A percentile compares a stretch with the other conserved stretches of the same genome.
These are phyloP conservation scores for Trichogramma pretiosum DNA, from an alignment of 1,140 invertebrate species.

Conservation along the genomic window DNA sequence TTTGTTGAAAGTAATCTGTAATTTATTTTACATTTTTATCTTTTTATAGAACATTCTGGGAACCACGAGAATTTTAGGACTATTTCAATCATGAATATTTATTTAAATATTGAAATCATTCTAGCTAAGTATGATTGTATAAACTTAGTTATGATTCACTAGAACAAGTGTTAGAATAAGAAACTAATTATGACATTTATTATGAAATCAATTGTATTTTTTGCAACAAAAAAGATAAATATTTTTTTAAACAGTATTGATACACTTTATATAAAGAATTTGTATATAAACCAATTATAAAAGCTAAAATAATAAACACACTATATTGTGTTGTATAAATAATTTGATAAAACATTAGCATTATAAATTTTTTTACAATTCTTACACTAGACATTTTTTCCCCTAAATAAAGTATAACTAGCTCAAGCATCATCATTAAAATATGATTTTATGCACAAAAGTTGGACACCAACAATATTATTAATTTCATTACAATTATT, in stretches of 20 bases:
- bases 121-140: too few species aligned
- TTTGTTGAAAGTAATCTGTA: too few species aligned
- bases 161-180: too few species aligned
- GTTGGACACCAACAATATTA: too few species aligned
- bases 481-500: too few species aligned
- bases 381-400: slow-evolving; percentile 6
- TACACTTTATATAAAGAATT: slow-evolving; percentile 9
- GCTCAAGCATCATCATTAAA: neutral
- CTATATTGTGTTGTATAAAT: slow-evolving; percentile 8
- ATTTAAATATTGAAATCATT: too few species aligned
- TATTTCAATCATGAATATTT: too few species aligned
- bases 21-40: neutral
- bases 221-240: neutral
- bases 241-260: slow-evolving; percentile 3
- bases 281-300: slow-evolving; percentile 10
- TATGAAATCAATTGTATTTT: slow-evolving; percentile 5
- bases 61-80: too few species aligned
- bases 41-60: too few species aligned
- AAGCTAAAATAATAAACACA: slow-evolving; percentile 11
- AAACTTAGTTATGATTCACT: too few species aligned
- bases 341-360: slow-evolving; percentile 13
- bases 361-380: slow-evolving; percentile 7
- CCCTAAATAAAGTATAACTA: neutral
- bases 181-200: too few species aligned
- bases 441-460: slow-evolving; percentile 8